These are phyloP conservation scores for Sebastes alutus DNA, from an alignment of 2,797 vertebrate genomes.

Conservation along the genomic window DNA sequence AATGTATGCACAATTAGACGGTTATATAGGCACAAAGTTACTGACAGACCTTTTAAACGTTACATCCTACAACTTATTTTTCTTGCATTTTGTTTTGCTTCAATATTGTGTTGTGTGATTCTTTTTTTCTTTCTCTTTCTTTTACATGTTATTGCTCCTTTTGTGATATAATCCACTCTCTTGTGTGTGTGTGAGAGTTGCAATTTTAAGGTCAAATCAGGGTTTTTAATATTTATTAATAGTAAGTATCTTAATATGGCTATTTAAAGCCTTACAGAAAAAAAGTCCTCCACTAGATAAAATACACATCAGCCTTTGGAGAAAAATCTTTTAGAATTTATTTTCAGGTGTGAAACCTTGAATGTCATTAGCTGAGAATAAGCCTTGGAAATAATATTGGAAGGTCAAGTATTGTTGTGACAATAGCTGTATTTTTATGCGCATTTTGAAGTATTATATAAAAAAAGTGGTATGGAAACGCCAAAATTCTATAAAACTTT, in stretches of 20 bases:
- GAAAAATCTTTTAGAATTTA: background rate
- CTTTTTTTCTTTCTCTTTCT: no score
- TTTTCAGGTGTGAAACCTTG: background rate
- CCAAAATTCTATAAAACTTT: no score
- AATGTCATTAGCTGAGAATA: background rate
- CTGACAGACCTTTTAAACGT: conserved; percentile 26
- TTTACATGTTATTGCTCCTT: background rate
- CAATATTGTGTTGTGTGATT: background rate
- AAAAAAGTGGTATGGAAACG: no score
- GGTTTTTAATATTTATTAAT: background rate
- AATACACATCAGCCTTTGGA: background rate
- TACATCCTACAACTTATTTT: conserved; percentile 3
- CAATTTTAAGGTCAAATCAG: conserved; percentile 8
- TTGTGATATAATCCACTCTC: background rate
- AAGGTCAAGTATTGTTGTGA: background rate
- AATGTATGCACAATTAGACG: conserved; percentile 76
- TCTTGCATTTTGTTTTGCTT: conserved; percentile 1
- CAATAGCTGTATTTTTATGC: no score
- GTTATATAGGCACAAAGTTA: conserved; percentile 38
- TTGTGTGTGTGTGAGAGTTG: background rate
- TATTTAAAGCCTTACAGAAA: background rate
- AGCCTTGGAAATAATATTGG: background rate
- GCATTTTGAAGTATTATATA: no score
- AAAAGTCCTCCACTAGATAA: background rate
- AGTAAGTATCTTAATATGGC: background rate